phyloP scores from a whole-genome alignment of 2,888 invertebrate genomes.

The Drosophila buzzatii region DNA sequence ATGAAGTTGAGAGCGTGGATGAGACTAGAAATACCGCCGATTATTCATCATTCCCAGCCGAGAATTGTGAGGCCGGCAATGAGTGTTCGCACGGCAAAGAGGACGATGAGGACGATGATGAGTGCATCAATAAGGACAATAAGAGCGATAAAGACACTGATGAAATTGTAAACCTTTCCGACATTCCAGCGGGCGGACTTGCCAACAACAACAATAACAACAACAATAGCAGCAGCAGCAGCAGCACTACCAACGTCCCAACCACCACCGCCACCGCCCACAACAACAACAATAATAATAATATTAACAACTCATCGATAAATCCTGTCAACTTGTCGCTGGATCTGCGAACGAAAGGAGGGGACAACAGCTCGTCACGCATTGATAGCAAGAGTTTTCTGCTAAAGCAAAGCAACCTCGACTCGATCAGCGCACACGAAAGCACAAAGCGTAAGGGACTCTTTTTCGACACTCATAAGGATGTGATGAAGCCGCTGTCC shows the following conservation, averaged over 20 bases:
- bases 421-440: slow-evolving; percentile 58
- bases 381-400: slow-evolving; percentile 53
- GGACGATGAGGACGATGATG: slow-evolving; percentile 46
- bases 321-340: slow-evolving; percentile 93
- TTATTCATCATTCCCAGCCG: slow-evolving; percentile 58
- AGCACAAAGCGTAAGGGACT: slow-evolving; percentile 79
- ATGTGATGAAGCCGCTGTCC: slow-evolving; percentile 87
- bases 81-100: slow-evolving; percentile 82
- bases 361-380: slow-evolving; percentile 80
- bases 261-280: slow-evolving; percentile 85
- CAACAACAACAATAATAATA: slow-evolving; percentile 85
- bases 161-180: slow-evolving; percentile 73
- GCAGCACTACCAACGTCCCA: slow-evolving; percentile 84
- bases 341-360: slow-evolving; percentile 87
- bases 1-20: slow-evolving; percentile 70
- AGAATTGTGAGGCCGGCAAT: slow-evolving; percentile 82
- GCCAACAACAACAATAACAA: slow-evolving; percentile 85
- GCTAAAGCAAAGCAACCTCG: slow-evolving; percentile 53
- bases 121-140: slow-evolving; percentile 62
- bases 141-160: slow-evolving; percentile 72
- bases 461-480: slow-evolving; percentile 87
- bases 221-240: slow-evolving; percentile 84
- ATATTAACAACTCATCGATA: slow-evolving; percentile 87
- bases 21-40: slow-evolving; percentile 54
- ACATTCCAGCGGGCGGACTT: slow-evolving; percentile 66